These are phyloP conservation scores for Drosophila emarginata DNA, from an alignment of 2,888 invertebrate genomes.

Conservation along the genomic window DNA sequence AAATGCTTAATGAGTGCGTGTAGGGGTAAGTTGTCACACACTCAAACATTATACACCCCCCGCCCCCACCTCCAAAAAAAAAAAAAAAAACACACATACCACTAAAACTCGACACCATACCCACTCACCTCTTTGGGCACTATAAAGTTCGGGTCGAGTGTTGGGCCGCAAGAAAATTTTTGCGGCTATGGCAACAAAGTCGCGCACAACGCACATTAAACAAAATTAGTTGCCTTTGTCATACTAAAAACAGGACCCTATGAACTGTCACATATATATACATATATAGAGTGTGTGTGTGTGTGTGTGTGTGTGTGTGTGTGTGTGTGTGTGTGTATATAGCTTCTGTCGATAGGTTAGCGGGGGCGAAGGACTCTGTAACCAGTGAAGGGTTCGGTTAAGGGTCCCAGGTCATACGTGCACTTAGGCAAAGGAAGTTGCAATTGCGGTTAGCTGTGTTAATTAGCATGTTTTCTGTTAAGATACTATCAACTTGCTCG, in stretches of 20 bases:
- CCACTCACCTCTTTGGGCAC: conserved; percentile 2
- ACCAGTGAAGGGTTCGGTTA: not conserved
- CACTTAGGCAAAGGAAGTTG: conserved; percentile 73
- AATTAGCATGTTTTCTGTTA: conserved; percentile 68
- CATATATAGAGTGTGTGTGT: too few species aligned
- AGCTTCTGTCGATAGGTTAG: not conserved
- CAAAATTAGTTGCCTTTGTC: conserved; percentile 77
- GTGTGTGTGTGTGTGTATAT: not conserved
- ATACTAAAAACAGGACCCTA: conserved; percentile 64
- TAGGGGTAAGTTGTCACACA: conserved; percentile 41
- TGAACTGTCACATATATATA: conserved; percentile 37
- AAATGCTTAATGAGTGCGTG: conserved; percentile 72
- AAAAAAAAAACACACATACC: too few species aligned
- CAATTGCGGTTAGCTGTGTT: conserved; percentile 73
- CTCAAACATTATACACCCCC: not conserved
- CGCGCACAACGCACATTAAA: conserved; percentile 70
- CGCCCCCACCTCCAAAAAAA: too few species aligned
- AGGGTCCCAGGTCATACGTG: conserved; percentile 43
- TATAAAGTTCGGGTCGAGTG: conserved; percentile 26
- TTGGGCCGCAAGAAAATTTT: conserved; percentile 65
- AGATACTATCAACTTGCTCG: conserved; percentile 52
- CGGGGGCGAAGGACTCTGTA: not conserved
- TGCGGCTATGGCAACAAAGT: conserved; percentile 60
- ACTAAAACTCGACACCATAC: not conserved
- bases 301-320: too few species aligned